Evolutionary conservation across 2,797 vertebrate species (phyloP).

Genomic region (Syngnathus acus): DNA sequence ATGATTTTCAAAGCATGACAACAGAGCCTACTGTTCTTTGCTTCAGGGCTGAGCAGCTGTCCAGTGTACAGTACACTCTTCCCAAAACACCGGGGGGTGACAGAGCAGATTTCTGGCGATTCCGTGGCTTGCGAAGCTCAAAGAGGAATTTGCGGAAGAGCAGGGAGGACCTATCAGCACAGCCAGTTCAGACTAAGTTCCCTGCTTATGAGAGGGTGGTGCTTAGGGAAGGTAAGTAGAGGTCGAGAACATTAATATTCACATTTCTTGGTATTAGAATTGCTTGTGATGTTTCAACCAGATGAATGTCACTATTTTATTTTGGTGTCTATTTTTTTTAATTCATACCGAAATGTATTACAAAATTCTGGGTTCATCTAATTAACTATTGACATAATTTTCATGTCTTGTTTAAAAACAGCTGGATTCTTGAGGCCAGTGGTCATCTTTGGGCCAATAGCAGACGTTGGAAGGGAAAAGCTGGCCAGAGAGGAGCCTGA

Average conservation of each 20-base stretch:
- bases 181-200: constrained; percentile 97
- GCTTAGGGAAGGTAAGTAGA: constrained; percentile 85
- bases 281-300: background rate
- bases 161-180: constrained; percentile 93
- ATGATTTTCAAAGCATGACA: background rate
- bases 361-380: background rate
- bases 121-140: constrained; percentile 90
- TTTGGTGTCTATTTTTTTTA: background rate
- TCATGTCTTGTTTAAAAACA: constrained; percentile 32
- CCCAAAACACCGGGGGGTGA: constrained; percentile 95
- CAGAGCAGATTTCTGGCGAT: constrained; percentile 95
- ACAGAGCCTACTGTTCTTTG: constrained; percentile 7
- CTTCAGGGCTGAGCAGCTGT: constrained; percentile 89
- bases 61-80: constrained; percentile 96
- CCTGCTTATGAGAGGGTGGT: constrained; percentile 97
- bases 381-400: no score
- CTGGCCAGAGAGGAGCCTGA: constrained; percentile 91
- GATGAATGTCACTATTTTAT: background rate
- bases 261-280: background rate
- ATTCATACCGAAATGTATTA: background rate
- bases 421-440: constrained; percentile 96
- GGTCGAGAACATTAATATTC: background rate
- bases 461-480: constrained; percentile 90
- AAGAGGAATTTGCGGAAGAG: constrained; percentile 97
- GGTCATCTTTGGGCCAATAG: constrained; percentile 95